Percentiles rank a stretch among this genome's conserved stretches.
These are phyloP conservation scores for Circaetus cinerascens DNA, from an alignment of 2,113 vertebrate genomes.

Conservation along the genomic window DNA sequence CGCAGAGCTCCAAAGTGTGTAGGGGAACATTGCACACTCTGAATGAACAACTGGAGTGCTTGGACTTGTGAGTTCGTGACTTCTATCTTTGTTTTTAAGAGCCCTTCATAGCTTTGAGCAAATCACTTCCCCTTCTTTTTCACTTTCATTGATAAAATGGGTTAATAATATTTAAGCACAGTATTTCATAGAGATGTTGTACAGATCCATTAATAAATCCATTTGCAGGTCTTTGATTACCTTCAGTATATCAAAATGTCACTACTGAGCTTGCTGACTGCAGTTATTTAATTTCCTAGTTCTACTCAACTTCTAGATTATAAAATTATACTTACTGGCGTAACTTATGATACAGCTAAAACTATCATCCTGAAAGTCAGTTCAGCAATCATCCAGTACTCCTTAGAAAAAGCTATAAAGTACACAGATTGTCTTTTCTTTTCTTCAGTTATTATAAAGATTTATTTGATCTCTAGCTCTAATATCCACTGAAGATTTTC, in stretches of 20 bases:
- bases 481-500: constrained; percentile 42
- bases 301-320: background rate
- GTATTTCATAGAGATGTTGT: background rate
- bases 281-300: background rate
- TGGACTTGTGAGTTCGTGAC: background rate
- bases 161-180: background rate
- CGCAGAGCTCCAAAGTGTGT: background rate
- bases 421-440: constrained; percentile 21
- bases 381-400: background rate
- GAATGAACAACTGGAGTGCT: background rate
- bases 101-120: background rate
- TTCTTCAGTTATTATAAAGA: constrained; percentile 45
- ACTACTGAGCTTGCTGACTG: background rate
- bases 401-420: constrained; percentile 17
- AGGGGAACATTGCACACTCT: background rate
- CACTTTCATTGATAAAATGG: background rate
- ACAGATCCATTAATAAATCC: background rate
- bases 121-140: background rate
- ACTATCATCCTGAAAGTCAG: background rate
- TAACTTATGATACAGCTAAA: background rate
- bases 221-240: background rate
- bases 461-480: constrained; percentile 50
- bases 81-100: background rate
- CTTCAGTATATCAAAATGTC: constrained; percentile 2
- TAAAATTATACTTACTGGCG: background rate